These are phyloP conservation scores for Eidolon helvum DNA, from an alignment of 2,113 vertebrate genomes.

Conservation along the genomic window DNA sequence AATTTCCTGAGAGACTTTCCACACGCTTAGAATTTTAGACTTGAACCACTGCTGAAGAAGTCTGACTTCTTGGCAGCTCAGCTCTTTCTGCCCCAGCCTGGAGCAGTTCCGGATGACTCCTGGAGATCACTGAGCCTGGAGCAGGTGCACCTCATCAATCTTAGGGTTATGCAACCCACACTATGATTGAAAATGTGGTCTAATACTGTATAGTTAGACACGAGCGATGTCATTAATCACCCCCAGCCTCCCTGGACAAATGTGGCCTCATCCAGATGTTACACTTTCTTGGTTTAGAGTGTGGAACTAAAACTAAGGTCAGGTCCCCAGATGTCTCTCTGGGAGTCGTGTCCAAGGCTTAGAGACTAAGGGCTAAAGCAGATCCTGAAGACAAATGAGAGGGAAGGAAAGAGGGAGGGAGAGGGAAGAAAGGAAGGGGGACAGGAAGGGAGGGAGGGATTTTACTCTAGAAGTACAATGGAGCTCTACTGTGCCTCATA, in stretches of 20 bases:
- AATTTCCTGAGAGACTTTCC: neutral
- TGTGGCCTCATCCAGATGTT: neutral
- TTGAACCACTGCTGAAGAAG: neutral
- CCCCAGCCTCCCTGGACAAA: neutral
- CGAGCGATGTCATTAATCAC: slow-evolving; percentile 22
- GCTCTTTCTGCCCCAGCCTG: neutral
- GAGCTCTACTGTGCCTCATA: neutral
- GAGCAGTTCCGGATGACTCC: neutral
- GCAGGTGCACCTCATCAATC: neutral
- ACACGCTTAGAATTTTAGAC: neutral
- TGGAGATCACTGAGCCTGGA: neutral
- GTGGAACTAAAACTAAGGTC: neutral
- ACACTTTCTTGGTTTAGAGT: neutral
- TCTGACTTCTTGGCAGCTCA: neutral
- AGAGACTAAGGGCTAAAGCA: neutral
- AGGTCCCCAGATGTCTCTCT: neutral
- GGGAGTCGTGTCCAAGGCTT: neutral
- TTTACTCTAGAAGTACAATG: neutral
- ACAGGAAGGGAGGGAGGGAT: neutral
- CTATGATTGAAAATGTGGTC: neutral
- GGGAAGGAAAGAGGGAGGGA: fast-evolving
- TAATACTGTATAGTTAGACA: neutral
- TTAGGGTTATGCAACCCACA: neutral
- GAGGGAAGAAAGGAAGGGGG: fast-evolving
- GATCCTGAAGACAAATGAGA: neutral